phyloP scores from a whole-genome alignment of 2,888 invertebrate species.

The Eupelmus urozonus region DNA sequence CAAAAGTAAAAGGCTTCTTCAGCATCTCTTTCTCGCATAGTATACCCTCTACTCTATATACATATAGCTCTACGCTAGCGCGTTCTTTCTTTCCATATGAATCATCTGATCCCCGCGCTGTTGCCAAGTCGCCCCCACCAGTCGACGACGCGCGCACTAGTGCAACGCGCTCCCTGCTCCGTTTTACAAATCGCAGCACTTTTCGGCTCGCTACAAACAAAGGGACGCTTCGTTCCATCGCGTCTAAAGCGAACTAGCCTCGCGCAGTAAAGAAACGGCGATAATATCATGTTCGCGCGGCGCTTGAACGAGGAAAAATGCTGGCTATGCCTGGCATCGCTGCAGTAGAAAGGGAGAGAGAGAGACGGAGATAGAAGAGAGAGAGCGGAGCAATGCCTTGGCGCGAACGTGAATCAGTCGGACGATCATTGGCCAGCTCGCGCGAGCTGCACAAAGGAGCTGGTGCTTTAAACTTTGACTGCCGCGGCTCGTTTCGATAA shows the following conservation, averaged over 20 bases:
- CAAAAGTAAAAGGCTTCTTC: neutral
- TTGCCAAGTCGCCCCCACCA: constrained; percentile 30
- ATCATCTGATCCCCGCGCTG: constrained; percentile 47
- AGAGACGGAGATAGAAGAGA: constrained; percentile 9
- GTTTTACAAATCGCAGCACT: neutral
- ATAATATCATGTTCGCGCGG: too few species aligned
- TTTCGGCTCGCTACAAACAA: neutral
- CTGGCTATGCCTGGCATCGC: constrained; percentile 24
- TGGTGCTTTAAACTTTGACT: constrained; percentile 42
- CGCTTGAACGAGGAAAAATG: neutral
- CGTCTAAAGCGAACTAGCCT: too few species aligned
- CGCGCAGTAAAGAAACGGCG: too few species aligned
- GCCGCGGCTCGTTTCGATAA: neutral
- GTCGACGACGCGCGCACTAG: neutral
- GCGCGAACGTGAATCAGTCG: constrained; percentile 58
- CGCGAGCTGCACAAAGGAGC: constrained; percentile 49
- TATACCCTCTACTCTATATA: neutral
- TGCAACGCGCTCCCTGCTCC: constrained; percentile 1
- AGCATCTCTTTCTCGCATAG: too few species aligned
- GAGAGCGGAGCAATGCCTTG: constrained; percentile 45
- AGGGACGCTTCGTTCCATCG: neutral
- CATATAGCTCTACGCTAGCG: neutral
- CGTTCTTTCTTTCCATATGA: constrained; percentile 24
- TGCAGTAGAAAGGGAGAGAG: constrained; percentile 7
- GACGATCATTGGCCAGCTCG: constrained; percentile 42